phyloP scores from a whole-genome alignment of 35 echinoderm and acorn worm genomes.

The Hemicentrotus pulcherrimus region DNA sequence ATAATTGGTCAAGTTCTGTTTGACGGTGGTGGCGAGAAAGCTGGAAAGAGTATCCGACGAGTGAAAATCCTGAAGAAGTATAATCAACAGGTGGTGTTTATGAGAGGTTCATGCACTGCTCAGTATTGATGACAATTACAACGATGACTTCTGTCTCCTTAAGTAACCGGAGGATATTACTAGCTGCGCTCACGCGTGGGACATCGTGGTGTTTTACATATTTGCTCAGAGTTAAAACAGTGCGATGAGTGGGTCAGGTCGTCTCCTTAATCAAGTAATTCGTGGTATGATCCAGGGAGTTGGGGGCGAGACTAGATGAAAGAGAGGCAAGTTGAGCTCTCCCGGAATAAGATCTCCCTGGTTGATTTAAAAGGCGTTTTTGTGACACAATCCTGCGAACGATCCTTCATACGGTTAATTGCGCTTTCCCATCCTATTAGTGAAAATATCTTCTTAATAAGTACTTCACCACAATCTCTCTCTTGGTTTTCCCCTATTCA shows the following conservation, averaged over 20 bases:
- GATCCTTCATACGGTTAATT: conserved; percentile 20
- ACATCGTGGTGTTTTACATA: not conserved
- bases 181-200: not conserved
- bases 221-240: conserved; percentile 12
- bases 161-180: conserved; percentile 10
- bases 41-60: not conserved
- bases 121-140: not conserved
- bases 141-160: conserved; percentile 16
- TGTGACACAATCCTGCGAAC: conserved; percentile 16
- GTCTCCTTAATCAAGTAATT: conserved; percentile 13
- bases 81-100: not conserved
- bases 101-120: not conserved
- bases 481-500: not conserved
- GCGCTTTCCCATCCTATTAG: conserved; percentile 45
- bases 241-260: not conserved
- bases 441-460: conserved; percentile 8
- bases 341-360: not conserved
- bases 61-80: not conserved
- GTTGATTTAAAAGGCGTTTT: conserved; percentile 20
- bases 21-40: not conserved
- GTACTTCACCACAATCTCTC: not conserved
- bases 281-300: not conserved
- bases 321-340: not conserved
- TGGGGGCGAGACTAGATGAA: conserved; percentile 8
- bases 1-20: not conserved